Base-by-base conservation (phyloP, 23 tunicate genomes). In the Corella eumyota region DNA sequence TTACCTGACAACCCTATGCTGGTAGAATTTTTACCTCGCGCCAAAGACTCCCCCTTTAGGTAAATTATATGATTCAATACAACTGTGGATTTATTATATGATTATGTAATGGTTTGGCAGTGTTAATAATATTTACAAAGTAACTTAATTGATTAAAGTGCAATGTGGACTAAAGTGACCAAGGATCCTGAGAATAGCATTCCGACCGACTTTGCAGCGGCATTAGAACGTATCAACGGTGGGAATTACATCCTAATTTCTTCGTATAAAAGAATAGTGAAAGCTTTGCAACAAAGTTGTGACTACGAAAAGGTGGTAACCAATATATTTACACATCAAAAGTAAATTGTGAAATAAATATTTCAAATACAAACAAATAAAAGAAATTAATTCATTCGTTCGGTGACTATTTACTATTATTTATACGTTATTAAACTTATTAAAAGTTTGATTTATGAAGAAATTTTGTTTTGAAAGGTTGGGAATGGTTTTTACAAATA, bases 401-500 rank as follows among this genome's bases (percentile, higher is more conserved):
- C n/a, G n/a, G n/a, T n/a, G n/a, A n/a, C n/a, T n/a, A n/a, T n/a
- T n/a, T n/a, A n/a, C n/a, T n/a, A n/a, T n/a, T n/a, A n/a, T n/a
- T n/a, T n/a, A n/a, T n/a, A n/a, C n/a, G n/a, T n/a, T n/a, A n/a
- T n/a, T n/a, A n/a, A n/a, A n/a, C n/a, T n/a, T n/a, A n/a, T n/a
- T n/a, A n/a, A n/a, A n/a, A n/a, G n/a, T n/a, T n/a, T n/a, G n/a
- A n/a, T n/a, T n/a, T n/a, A n/a, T n/a, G n/a, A n/a, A n/a, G n/a
- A n/a, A n/a, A n/a, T n/a, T n/a, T n/a, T n/a, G n/a, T n/a, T n/a
- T n/a, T n/a, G n/a, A 4, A 24, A 75, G 81, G 81, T 75, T 33
- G 81, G 81, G 2, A 65, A 65, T 40, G 81, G 81, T 22, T 75
- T 75, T 29, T 75, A 75, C 36, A 23, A 50, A 21, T 64, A 64